Base-by-base conservation (phyloP, 2,888 invertebrate genomes). In the Timandra comae region DNA sequence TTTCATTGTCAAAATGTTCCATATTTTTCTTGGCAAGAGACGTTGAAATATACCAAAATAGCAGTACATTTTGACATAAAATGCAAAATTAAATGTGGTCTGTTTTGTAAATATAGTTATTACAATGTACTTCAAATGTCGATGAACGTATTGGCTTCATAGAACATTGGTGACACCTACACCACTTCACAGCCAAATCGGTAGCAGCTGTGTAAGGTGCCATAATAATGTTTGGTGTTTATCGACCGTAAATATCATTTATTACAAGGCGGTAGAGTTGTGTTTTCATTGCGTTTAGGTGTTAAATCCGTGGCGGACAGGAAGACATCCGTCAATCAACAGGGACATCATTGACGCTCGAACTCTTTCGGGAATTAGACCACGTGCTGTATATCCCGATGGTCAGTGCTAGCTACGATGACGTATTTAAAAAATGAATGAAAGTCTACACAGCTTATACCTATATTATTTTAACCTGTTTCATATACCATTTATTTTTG, bases 261-360 rank as follows among this genome's bases (percentile, higher is more conserved):
- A 58, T 51, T 38, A 16, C 34, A 12, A 47, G 26, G 46, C 26
- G 11, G 30, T 61, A 69, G 61, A 61, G 58, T 55, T 51, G 42
- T 49, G 34, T 50, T 52, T 61, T 37, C 37, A 28, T 28, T 10
- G 29, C 23, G 25, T 12, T 29, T 30, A 13, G 31, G 23, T 40
- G 34, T 30, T 49, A 49, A 43, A 43, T 46, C 45, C 46, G 29
- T 46, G 45, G 48, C 41, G 46, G 65, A 53, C 74, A 73, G 80
- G 80, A 82, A 80, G 71, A 64, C 71, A 74, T 74, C 66, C 52
- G 72, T 81, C 79, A 71, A 58, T 79, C 70, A 63, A 39, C 67
- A 58, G 48, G 56, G 49, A 46, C 57, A 62, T 67, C 63, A 55
- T 50, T 66, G 73, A 69, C 71, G 67, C 50, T 59, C 36, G 58